Evolutionary conservation across 2,113 vertebrate species (phyloP).

Genomic region (Tenebrosternarchus preto): DNA sequence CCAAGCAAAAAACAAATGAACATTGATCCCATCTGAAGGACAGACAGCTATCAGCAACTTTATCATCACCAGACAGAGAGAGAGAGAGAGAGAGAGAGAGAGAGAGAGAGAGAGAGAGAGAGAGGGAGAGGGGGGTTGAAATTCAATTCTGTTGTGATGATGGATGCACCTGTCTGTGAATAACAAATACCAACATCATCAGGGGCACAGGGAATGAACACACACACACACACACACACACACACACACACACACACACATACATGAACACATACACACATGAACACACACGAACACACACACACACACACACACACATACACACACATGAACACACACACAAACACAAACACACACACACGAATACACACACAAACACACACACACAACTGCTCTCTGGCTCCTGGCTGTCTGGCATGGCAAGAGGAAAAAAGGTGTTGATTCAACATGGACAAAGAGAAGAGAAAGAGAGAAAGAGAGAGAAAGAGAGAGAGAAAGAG

Average conservation of each 20-base stretch:
- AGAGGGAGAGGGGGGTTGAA: slow-evolving; percentile 60
- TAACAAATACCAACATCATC: slow-evolving; percentile 67
- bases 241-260: too few species aligned
- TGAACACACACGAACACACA: too few species aligned
- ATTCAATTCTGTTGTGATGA: slow-evolving; percentile 76
- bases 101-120: slow-evolving; percentile 32
- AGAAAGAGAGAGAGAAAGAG: background rate
- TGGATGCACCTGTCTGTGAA: slow-evolving; percentile 77
- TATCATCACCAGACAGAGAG: slow-evolving; percentile 65
- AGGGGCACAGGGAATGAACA: slow-evolving; percentile 6
- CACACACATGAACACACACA: too few species aligned
- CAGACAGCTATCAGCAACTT: slow-evolving; percentile 78
- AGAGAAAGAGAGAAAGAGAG: background rate
- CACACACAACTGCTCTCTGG: too few species aligned
- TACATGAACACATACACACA: too few species aligned
- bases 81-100: slow-evolving; percentile 36
- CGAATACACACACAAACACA: too few species aligned
- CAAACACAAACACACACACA: too few species aligned
- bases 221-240: too few species aligned
- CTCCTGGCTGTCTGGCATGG: too few species aligned
- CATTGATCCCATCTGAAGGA: slow-evolving; percentile 72
- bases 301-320: too few species aligned
- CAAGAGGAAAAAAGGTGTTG: too few species aligned
- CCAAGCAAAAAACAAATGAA: slow-evolving; percentile 72
- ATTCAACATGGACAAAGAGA: background rate